Percentiles rank a stretch among this genome's conserved stretches.
Evolutionary conservation across 1,140 invertebrate genomes (phyloP).

Genomic region (Phymorhynchus buccinoides): DNA sequence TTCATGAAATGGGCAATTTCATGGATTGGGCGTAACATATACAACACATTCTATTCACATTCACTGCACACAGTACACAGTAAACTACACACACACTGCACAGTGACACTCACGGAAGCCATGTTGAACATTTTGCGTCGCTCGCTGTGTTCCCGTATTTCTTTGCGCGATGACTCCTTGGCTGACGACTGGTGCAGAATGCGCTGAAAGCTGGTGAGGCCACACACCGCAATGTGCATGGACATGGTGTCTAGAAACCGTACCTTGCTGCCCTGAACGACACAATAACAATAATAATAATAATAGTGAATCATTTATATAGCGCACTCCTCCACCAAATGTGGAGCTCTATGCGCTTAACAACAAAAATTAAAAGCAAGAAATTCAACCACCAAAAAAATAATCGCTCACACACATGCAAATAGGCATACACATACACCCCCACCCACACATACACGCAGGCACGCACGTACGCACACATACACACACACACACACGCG

Average conservation of each 20-base stretch:
- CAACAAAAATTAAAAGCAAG: background rate
- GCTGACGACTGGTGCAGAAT: conserved; percentile 71
- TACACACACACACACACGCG: background rate
- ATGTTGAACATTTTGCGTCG: conserved; percentile 48
- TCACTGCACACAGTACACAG: no score
- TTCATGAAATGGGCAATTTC: no score
- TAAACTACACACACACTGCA: no score
- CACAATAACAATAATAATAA: background rate
- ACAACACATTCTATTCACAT: no score
- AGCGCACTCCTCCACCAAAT: background rate
- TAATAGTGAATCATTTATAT: background rate
- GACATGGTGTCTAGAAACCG: conserved; percentile 99
- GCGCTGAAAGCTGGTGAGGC: conserved; percentile 94
- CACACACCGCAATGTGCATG: conserved; percentile 93
- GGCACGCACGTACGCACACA: background rate
- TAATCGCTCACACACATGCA: background rate
- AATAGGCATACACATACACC: background rate
- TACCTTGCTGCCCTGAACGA: conserved; percentile 77
- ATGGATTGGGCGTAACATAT: no score
- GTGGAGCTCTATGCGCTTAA: background rate
- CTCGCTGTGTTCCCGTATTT: conserved; percentile 74
- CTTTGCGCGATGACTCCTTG: conserved; percentile 67
- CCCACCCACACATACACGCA: no score
- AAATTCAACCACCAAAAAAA: background rate
- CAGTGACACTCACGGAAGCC: conserved; percentile 46